Evolutionary conservation across 1,140 invertebrate genomes (phyloP).

Genomic region (Psilanteris sp.): DNA sequence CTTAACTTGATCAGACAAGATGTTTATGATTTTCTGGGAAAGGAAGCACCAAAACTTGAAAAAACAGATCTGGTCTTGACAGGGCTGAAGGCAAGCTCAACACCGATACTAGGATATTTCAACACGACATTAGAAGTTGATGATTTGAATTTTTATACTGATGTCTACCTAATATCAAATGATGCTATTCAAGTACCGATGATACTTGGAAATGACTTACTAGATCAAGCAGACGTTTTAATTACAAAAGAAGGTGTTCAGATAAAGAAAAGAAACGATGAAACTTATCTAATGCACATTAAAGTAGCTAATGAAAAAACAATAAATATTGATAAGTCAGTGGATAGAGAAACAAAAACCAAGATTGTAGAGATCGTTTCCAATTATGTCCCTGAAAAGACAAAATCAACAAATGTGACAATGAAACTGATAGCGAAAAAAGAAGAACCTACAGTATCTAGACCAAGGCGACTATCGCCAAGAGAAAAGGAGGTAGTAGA

Average conservation of each 20-base stretch:
- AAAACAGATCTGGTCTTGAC: slow-evolving; percentile 8
- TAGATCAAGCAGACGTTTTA: slow-evolving; percentile 20
- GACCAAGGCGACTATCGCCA: slow-evolving; percentile 22
- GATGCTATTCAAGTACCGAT: no score
- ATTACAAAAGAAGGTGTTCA: slow-evolving; percentile 3
- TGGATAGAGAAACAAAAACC: no score
- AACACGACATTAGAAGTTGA: not conserved
- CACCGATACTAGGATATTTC: slow-evolving; percentile 21
- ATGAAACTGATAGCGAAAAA: slow-evolving; percentile 23
- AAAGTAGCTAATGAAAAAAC: no score
- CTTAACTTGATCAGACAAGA: slow-evolving; percentile 8
- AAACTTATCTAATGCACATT: no score
- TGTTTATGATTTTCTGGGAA: slow-evolving; percentile 1
- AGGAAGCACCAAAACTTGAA: not conserved
- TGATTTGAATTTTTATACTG: not conserved
- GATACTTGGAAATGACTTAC: slow-evolving; percentile 39
- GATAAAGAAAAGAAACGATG: no score
- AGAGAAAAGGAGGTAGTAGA: slow-evolving; percentile 11
- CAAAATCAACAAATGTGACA: not conserved
- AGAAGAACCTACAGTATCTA: slow-evolving; percentile 16
- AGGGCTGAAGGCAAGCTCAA: slow-evolving; percentile 3
- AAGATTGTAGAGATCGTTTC: slow-evolving; percentile 1
- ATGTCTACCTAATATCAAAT: slow-evolving; percentile 44
- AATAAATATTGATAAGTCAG: no score
- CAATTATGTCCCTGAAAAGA: slow-evolving; percentile 12